Percentiles rank a stretch among this genome's conserved stretches.
Evolutionary conservation across 2,113 vertebrate genomes (phyloP).

Genomic region (Nannospalax galili): DNA sequence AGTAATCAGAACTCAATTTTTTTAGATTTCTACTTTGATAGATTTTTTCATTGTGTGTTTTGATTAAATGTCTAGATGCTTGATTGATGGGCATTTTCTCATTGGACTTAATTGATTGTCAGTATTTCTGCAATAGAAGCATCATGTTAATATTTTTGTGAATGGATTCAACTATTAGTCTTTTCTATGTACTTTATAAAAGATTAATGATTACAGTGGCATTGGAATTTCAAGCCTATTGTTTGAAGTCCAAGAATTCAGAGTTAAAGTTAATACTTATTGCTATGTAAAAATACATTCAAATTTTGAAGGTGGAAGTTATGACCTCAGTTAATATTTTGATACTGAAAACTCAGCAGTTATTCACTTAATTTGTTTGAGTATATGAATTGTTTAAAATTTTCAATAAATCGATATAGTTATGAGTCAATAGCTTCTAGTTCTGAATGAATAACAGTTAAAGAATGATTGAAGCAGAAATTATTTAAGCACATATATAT

Average conservation of each 20-base stretch:
- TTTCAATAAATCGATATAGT: neutral
- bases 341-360: neutral
- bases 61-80: constrained; percentile 61
- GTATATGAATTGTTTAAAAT: neutral
- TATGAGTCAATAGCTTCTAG: neutral
- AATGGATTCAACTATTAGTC: neutral
- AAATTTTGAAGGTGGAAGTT: neutral
- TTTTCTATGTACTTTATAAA: neutral
- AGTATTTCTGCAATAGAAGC: neutral
- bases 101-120: constrained; percentile 36
- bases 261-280: neutral
- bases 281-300: neutral
- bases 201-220: neutral
- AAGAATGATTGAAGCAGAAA: neutral
- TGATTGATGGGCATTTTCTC: constrained; percentile 45
- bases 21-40: constrained; percentile 60
- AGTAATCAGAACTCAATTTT: constrained; percentile 51
- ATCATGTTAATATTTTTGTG: neutral
- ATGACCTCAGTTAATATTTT: neutral
- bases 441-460: neutral
- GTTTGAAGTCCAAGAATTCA: neutral
- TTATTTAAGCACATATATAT: neutral
- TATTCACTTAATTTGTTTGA: neutral
- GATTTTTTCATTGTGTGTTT: constrained; percentile 64
- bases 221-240: neutral